Evolutionary conservation across 2,888 invertebrate genomes (phyloP), one percentile per base, ranked within the genome.

Genomic region (Brachycybe producta): DNA sequence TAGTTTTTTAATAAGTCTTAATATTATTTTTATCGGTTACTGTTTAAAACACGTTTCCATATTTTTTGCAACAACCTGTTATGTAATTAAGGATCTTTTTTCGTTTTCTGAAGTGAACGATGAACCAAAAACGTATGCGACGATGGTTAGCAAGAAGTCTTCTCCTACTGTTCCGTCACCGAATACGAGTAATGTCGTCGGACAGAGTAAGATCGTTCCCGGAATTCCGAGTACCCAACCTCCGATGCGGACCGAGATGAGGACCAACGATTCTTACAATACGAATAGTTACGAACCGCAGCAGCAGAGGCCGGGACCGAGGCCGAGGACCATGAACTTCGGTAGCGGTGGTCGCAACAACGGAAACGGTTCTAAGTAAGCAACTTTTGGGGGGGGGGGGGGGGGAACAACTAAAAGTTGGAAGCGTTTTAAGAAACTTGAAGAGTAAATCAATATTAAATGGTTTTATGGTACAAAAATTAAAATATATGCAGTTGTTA

Each of bases 81-180:
- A n/a, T n/a, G n/a, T 34, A 4, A 17, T 32, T 5, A 2, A n/a
- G 19, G 19, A 21, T 23, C 19, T 21, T 39, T 17, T 28, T 51
- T 49, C 49, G 43, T 52, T 57, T 45, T 44, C 42, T 55, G 27
- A 55, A 53, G 59, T 59, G n/a, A 65, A 77, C 35, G 75, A 73
- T 61, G 84, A 83, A 67, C 85, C 84, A 17, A 87, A 86, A 71
- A 87, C 88, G 11, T 88, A 85, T 68, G 87, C 88, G 17, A 86
- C 83, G 68, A 75, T 85, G 60, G 76, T 88, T 61, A 87, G 57
- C 49, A 59, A 57, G 42, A 59, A 57, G 48, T 38, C 58, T 5
- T 53, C 40, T 5, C 32, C 41, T 8, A 27, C 30, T 11, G 34
- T 21, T 27, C 23, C 49, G 5, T 34, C 41, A 27, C 26, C 27